A percentile compares a stretch with the other conserved stretches of the same genome.
Evolutionary conservation across 2,113 vertebrate species (phyloP).

Genomic region (Lontra canadensis): DNA sequence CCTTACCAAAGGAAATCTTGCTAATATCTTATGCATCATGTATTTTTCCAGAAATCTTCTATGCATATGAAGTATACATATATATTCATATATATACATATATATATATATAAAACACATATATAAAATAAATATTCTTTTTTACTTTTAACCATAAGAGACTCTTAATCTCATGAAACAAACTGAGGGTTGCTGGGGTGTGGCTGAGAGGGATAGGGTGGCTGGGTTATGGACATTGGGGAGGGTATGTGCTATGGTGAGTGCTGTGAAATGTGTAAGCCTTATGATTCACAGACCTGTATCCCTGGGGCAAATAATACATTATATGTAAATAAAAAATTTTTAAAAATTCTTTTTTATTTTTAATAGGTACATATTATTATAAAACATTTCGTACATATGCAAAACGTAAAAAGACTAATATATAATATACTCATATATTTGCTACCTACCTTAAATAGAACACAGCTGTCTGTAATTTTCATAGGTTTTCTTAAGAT

Average conservation of each 20-base stretch:
- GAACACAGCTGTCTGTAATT: background rate
- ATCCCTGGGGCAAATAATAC: no score
- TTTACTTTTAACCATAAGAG: no score
- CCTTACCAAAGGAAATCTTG: background rate
- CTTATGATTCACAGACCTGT: no score
- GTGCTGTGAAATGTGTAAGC: no score
- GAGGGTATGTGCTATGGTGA: no score
- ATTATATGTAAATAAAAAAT: no score
- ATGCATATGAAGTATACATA: background rate
- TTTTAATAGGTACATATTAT: background rate
- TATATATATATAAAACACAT: background rate
- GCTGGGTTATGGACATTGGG: no score
- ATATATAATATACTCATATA: background rate
- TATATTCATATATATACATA: background rate
- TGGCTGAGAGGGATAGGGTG: no score
- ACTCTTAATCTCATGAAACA: no score
- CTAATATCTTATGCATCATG: background rate
- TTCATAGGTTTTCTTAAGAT: conserved; percentile 51
- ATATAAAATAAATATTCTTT: background rate
- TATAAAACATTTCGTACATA: background rate
- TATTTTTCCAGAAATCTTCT: background rate
- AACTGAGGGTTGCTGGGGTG: no score
- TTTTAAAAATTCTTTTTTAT: background rate
- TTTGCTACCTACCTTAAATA: background rate
- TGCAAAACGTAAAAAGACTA: background rate